Percentiles rank a stretch among this genome's conserved stretches.
Conservation (phyloP, 2,888 invertebrate genomes). For the Tetropium fuscum region DNA sequence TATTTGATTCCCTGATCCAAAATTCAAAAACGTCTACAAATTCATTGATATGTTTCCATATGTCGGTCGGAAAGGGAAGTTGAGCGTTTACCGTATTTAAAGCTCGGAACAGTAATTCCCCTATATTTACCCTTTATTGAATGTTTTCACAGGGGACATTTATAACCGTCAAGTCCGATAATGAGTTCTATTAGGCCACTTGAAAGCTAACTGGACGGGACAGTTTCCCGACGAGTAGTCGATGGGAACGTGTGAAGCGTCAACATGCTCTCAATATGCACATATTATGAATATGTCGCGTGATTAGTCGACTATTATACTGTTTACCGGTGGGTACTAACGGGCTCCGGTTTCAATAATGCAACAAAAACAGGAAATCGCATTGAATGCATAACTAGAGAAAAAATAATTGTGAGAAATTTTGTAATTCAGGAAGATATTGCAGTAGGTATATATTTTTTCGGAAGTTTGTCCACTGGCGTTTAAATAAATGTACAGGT, state of each 20-base stretch:
- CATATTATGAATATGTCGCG: slow-evolving; percentile 25
- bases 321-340: slow-evolving; percentile 5
- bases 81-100: slow-evolving; percentile 21
- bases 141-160: slow-evolving; percentile 57
- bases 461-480: too few species aligned
- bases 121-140: slow-evolving; percentile 51
- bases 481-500: too few species aligned
- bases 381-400: too few species aligned
- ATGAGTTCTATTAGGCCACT: slow-evolving; percentile 57
- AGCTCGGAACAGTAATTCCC: slow-evolving; percentile 11
- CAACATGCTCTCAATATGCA: slow-evolving; percentile 20
- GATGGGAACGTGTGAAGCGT: slow-evolving; percentile 27
- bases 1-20: too few species aligned
- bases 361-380: too few species aligned
- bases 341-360: neutral
- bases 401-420: too few species aligned
- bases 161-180: slow-evolving; percentile 55
- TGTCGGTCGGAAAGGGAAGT: slow-evolving; percentile 1
- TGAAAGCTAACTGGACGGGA: slow-evolving; percentile 49
- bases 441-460: too few species aligned
- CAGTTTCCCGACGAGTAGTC: slow-evolving; percentile 43
- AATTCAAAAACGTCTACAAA: too few species aligned
- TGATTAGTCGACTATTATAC: slow-evolving; percentile 12
- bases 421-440: too few species aligned
- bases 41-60: too few species aligned